Evolutionary conservation across 1,140 invertebrate genomes (phyloP), one percentile per base, ranked within the genome.

Genomic region (Ceratina australensis): DNA sequence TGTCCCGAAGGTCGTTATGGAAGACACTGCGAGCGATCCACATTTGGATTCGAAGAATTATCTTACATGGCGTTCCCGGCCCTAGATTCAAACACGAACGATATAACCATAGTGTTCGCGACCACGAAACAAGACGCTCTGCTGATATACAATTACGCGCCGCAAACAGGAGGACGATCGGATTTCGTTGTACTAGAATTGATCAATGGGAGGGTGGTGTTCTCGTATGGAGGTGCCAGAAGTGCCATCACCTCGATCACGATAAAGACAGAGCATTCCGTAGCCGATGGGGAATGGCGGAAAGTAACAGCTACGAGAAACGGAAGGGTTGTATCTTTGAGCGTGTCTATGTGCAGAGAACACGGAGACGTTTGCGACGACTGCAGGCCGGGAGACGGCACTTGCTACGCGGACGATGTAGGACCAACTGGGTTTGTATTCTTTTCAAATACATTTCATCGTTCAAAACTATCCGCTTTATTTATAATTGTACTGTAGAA

Each of bases 141-240:
- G 8, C 90, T 99, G 0, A 93, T 98, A 0, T 99, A 98, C 91
- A 98, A 98, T 84, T 98, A 96, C 86, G 97, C 97, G 1, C 92
- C 94, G 0, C 96, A 97, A 87, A 96, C 94, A 57, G 96, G 97
- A 33, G 97, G 97, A 3, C 92, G 97, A 82, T 98, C 97, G 0
- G 97, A 98, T 89, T 99, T 98, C 88, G 94, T 99, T 42, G 97
- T 98, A 0, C 93, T 99, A 56, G 97, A 99, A 92, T 89, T 99
- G 65, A 93, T 98, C 0, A 94, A 95, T 52, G 97, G 97, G 0
- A 95, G 94, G 85, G 95, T 97, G 0, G 93, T 96, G 18, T 98
- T 99, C 90, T 98, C 97, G 0, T 98, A 97, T 87, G 97, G 97
- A 33, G 97, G 96, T 2, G 94, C 97, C 1, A 93, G 96, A 85